Base-by-base conservation (phyloP, 2,888 invertebrate genomes). In the Cataglyphis cursor region DNA sequence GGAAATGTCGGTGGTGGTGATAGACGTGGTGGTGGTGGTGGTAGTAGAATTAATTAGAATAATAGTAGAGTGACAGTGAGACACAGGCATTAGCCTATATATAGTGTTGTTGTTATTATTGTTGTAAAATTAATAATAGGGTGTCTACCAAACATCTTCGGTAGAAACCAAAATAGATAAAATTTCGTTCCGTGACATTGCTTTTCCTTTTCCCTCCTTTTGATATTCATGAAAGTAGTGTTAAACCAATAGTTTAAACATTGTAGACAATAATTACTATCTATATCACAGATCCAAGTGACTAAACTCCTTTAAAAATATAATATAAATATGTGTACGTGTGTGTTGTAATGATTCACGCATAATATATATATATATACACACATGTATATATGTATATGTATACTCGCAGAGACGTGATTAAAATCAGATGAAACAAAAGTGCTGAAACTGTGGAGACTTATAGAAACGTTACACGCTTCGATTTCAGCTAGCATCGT, bases 231-330 rank as follows among this genome's bases (percentile, higher is more conserved):
- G 90, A 91, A 93, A 93, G 93, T 93, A 90, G 90, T 51, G 51
- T 93, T 93, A 91, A 93, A 94, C 94, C 93, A 93, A 92, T 93
- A 90, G 87, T 91, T 93, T 91, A 92, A 94, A 93, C 88, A 90
- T 94, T 93, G 94, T 93, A 94, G 95, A 94, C 89, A 93, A 95
- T 94, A 95, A 95, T 95, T 95, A 95, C 95, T 95, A 95, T 93
- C 95, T 95, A 95, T 95, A 95, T 95, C 95, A 95, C 95, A 95
- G 95, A 95, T 94, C 91, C 94, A 95, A 94, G 94, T 95, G 95
- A 95, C 95, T 95, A 95, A 94, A 95, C 93, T 94, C 93, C 93
- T 95, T 95, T 94, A 94, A 95, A 94, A 94, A 95, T 94, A 94
- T 94, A 94, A 94, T 93, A 93, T 93, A 93, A 93, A 93, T 93